A percentile compares a stretch with the other conserved stretches of the same genome.
Conservation (phyloP, 2,113 vertebrate genomes). For the Mohoua ochrocephala region DNA sequence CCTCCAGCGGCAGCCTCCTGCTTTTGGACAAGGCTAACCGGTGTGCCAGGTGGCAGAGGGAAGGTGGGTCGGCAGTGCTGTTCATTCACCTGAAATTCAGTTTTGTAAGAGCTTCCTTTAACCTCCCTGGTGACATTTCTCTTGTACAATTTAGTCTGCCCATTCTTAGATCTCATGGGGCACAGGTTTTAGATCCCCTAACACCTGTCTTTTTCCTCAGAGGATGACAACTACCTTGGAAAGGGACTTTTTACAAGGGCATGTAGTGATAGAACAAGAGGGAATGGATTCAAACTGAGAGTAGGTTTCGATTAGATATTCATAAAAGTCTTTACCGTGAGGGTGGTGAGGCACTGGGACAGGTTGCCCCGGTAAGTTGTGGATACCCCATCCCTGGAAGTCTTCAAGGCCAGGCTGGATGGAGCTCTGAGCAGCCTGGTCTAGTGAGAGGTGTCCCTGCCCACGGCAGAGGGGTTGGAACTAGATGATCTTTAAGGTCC, state of each 20-base stretch:
- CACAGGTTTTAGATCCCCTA: background rate
- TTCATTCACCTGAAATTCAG: background rate
- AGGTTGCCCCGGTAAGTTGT: background rate
- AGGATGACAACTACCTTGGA: background rate
- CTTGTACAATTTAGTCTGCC: background rate
- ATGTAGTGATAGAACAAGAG: background rate
- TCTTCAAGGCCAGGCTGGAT: background rate
- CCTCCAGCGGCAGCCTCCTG: fast-evolving
- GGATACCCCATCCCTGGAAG: background rate
- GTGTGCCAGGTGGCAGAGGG: background rate
- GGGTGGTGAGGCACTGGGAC: background rate
- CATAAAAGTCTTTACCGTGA: background rate
- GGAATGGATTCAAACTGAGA: background rate
- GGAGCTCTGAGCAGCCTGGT: background rate
- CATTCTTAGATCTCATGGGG: background rate
- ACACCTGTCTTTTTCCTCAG: background rate
- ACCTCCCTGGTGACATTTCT: background rate
- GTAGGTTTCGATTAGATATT: background rate
- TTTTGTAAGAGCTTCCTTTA: background rate
- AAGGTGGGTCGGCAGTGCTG: background rate
- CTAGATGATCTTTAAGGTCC: background rate
- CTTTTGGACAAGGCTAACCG: background rate
- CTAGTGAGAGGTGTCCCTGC: background rate
- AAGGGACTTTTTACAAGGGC: background rate
- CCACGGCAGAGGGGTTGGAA: background rate